phyloP scores from a whole-genome alignment of 2,797 vertebrate genomes.

The Liasis olivaceus region DNA sequence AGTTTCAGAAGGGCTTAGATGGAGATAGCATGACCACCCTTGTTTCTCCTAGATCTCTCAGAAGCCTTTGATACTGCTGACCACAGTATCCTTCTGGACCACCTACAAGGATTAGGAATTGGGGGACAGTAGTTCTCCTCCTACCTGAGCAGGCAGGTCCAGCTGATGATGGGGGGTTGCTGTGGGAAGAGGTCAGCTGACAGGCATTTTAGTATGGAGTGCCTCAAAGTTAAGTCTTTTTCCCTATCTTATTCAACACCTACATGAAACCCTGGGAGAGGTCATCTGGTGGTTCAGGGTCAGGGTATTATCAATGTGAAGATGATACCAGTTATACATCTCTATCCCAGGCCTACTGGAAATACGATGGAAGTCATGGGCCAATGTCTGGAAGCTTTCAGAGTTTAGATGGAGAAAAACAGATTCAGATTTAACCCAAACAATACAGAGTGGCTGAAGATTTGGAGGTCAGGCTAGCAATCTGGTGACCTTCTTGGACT shows the following conservation, averaged over 20 bases:
- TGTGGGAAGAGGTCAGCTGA: not conserved
- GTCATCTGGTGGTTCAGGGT: not conserved
- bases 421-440: no score
- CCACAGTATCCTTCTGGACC: not conserved
- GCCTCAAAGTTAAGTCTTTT: not conserved
- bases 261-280: not conserved
- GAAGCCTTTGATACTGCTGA: not conserved
- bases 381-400: no score
- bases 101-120: not conserved
- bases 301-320: not conserved
- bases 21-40: not conserved
- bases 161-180: not conserved
- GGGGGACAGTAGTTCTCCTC: not conserved
- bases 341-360: no score
- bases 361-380: no score
- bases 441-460: no score
- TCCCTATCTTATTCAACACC: not conserved
- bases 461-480: no score
- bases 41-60: not conserved
- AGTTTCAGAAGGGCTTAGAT: not conserved
- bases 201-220: not conserved
- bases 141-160: not conserved
- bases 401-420: no score
- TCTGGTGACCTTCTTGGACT: no score
- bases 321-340: no score